Evolutionary conservation across 1,140 invertebrate species (phyloP).

Genomic region (Pseudomyrmex concolor): DNA sequence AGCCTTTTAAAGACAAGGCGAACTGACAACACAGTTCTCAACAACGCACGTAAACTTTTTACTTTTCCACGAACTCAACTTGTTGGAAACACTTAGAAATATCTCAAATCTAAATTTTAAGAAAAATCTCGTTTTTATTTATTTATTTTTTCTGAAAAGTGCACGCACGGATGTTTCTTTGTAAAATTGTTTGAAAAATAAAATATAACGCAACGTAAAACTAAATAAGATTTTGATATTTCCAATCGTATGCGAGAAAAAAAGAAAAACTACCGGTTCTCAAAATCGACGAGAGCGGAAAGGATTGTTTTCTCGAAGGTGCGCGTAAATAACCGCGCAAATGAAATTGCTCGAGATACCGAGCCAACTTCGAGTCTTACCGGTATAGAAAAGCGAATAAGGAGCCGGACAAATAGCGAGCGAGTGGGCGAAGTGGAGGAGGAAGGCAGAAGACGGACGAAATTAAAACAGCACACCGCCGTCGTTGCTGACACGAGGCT

Average conservation of each 20-base stretch:
- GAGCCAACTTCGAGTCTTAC: slow-evolving; percentile 41
- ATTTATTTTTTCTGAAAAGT: neutral
- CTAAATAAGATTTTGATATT: neutral
- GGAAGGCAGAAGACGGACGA: slow-evolving; percentile 41
- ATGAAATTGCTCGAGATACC: slow-evolving; percentile 18
- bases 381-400: slow-evolving; percentile 24
- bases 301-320: slow-evolving; percentile 46
- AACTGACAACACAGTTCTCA: no score
- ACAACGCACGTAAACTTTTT: neutral
- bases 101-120: no score
- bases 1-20: slow-evolving; percentile 28
- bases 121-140: neutral
- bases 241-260: slow-evolving; percentile 39
- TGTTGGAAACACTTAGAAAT: no score
- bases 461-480: slow-evolving; percentile 52
- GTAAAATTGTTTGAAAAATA: neutral
- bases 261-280: slow-evolving; percentile 62
- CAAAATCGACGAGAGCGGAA: slow-evolving; percentile 53
- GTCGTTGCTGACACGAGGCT: slow-evolving; percentile 32
- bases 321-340: slow-evolving; percentile 64
- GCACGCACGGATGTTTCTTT: no score
- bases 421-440: slow-evolving; percentile 26
- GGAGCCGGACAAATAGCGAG: neutral
- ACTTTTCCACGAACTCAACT: neutral
- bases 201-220: neutral